These are phyloP conservation scores for Agrochola litura DNA, from an alignment of 2,888 invertebrate species.

Conservation along the genomic window DNA sequence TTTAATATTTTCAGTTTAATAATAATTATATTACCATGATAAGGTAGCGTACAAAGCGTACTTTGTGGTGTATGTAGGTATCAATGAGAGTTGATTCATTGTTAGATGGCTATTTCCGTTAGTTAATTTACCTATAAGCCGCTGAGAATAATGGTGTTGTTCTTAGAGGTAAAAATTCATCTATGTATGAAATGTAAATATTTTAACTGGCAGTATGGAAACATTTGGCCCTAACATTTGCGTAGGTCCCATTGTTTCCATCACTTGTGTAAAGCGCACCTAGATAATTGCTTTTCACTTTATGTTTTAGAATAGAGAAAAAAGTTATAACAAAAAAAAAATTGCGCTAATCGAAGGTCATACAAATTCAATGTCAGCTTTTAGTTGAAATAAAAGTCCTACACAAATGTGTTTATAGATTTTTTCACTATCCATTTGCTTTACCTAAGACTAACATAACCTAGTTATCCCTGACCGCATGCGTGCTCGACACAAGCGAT, in stretches of 20 bases:
- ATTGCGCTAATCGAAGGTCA: conserved; percentile 41
- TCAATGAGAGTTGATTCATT: conserved; percentile 38
- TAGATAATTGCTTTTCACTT: conserved; percentile 54
- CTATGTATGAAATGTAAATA: conserved; percentile 33
- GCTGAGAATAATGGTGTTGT: conserved; percentile 7
- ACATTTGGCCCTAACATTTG: conserved; percentile 69
- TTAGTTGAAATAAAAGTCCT: conserved; percentile 40
- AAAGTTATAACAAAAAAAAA: conserved; percentile 28
- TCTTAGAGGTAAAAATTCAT: conserved; percentile 6
- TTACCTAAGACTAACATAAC: conserved; percentile 32
- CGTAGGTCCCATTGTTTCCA: conserved; percentile 67
- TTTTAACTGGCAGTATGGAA: conserved; percentile 70
- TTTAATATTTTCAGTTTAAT: background rate
- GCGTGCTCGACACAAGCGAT: conserved; percentile 76
- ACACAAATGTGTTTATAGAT: conserved; percentile 31
- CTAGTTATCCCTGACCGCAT: conserved; percentile 53
- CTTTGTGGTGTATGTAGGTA: conserved; percentile 1
- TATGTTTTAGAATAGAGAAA: conserved; percentile 59
- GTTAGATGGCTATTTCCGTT: conserved; percentile 23
- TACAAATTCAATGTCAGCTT: conserved; percentile 55
- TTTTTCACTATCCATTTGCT: conserved; percentile 33
- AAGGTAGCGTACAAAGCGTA: background rate
- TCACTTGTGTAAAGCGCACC: conserved; percentile 75
- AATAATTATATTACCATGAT: background rate
- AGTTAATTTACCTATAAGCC: conserved; percentile 5